Percentiles rank a stretch among this genome's conserved stretches.
Conservation (phyloP, 2,888 invertebrate genomes). For the Podabrus alpinus region DNA sequence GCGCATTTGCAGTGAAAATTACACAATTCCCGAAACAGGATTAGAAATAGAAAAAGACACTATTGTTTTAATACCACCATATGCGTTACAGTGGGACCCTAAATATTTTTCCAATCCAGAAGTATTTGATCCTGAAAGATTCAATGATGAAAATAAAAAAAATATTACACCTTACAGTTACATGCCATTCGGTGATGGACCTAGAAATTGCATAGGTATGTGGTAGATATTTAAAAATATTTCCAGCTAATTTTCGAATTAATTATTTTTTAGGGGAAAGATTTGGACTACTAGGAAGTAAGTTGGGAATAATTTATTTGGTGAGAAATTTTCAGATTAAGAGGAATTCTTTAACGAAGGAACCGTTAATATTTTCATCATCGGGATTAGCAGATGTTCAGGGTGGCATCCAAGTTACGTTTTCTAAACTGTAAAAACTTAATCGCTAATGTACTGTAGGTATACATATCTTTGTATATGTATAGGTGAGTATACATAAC, state of each 20-base stretch:
- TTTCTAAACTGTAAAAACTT: background rate
- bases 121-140: background rate
- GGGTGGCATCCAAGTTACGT: background rate
- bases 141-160: background rate
- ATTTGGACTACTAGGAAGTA: conserved; percentile 1
- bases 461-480: background rate
- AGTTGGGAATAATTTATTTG: conserved; percentile 6
- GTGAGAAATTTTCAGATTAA: background rate
- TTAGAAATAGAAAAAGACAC: background rate
- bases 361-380: background rate
- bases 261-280: conserved; percentile 7
- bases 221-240: background rate
- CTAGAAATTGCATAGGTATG: background rate
- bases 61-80: background rate
- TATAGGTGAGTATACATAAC: too few species aligned
- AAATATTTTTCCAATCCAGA: background rate
- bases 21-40: background rate
- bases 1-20: background rate
- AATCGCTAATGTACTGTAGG: background rate
- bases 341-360: background rate
- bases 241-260: too few species aligned
- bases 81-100: background rate
- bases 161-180: background rate
- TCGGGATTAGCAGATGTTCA: background rate
- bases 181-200: background rate